Evolutionary conservation across 2,113 vertebrate genomes (phyloP).

Genomic region (Plestiodon gilberti): DNA sequence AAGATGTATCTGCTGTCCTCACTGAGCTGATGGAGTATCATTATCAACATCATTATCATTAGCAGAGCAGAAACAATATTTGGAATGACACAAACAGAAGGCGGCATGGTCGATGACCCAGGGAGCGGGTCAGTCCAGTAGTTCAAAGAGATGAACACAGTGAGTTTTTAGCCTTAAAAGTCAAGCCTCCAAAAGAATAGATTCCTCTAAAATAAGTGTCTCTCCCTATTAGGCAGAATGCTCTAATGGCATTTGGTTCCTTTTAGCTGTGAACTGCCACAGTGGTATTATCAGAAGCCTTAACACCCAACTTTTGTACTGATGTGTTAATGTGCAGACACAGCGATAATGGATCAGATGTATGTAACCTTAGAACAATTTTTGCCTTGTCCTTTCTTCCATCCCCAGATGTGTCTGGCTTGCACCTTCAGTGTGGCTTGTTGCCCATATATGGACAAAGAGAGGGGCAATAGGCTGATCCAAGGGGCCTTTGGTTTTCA

Average conservation of each 20-base stretch:
- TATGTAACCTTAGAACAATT: slow-evolving; percentile 51
- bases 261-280: slow-evolving; percentile 69
- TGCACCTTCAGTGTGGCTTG: neutral
- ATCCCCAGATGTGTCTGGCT: slow-evolving; percentile 35
- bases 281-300: slow-evolving; percentile 43
- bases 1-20: neutral
- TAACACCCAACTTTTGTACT: slow-evolving; percentile 57
- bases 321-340: slow-evolving; percentile 71
- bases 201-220: slow-evolving; percentile 76
- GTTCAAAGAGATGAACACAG: slow-evolving; percentile 72
- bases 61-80: slow-evolving; percentile 28
- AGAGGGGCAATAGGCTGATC: neutral
- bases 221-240: slow-evolving; percentile 54
- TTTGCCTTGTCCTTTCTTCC: slow-evolving; percentile 29
- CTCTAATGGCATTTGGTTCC: slow-evolving; percentile 71
- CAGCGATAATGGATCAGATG: slow-evolving; percentile 55
- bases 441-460: neutral
- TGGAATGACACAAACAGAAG: slow-evolving; percentile 40
- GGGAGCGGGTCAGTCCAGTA: slow-evolving; percentile 59
- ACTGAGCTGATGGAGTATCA: neutral
- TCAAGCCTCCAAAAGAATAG: slow-evolving; percentile 70
- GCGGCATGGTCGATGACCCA: slow-evolving; percentile 54
- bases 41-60: slow-evolving; percentile 2
- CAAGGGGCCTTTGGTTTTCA: slow-evolving; percentile 22
- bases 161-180: slow-evolving; percentile 67